Base-by-base conservation (phyloP, 2,888 invertebrate species). In the Zele albiditarsus region DNA sequence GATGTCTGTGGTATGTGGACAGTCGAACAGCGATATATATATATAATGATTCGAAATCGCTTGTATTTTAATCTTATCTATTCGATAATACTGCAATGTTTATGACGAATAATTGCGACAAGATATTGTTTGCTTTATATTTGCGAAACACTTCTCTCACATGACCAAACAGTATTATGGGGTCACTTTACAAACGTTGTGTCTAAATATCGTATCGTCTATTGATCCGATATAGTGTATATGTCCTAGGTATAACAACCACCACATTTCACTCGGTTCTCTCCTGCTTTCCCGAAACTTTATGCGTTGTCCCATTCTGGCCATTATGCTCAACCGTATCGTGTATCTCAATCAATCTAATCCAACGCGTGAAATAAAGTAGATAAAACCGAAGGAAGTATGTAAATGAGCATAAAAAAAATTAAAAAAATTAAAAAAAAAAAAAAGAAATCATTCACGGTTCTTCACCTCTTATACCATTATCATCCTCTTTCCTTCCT, bases 51-150 rank as follows among this genome's bases (percentile, higher is more conserved):
- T 53, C 20, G 20, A 53, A 53, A 53, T 53, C 53, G 2, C n/a
- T 53, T 53, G 20, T 53, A 53, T 53, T 53, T 53, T 86, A 85
- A 87, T 87, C 86, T 86, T 86, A 86, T 86, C 86, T 82, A 63
- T 71, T 65, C 71, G 71, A 78, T 83, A 84, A 85, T 85, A 86
- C 77, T 84, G 84, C 80, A 78, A 79, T 78, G 76, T 81, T 79
- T 78, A 80, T 73, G 78, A 60, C 71, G 79, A 82, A 81, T 79
- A 81, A 81, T 81, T 79, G 76, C 78, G 77, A 77, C 63, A 46
- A 68, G 49, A 68, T 73, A 62, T 31, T 53, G 28, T 33, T 46
- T 67, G 25, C 10, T 63, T 16, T 65, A 23, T 65, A 65, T 23
- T 33, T 20, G 38, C 65, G 16, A 14, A 12, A n/a, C 20, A 25